Evolutionary conservation across 2,888 invertebrate species (phyloP).

Genomic region (Apotomis turbidana): DNA sequence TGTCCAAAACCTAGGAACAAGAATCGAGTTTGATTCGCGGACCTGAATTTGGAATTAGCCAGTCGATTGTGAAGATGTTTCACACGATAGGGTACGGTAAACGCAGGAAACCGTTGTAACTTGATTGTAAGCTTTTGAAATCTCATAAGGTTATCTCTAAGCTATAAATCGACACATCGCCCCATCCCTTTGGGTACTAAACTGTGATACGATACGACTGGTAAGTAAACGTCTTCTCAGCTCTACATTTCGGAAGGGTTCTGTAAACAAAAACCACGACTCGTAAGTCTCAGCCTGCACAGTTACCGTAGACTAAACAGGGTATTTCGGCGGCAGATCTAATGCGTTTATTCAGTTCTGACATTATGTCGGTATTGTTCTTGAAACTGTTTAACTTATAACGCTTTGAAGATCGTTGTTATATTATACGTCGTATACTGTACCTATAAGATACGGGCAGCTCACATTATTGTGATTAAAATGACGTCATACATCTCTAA

Average conservation of each 20-base stretch:
- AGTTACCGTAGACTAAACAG: conserved; percentile 70
- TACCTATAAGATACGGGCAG: conserved; percentile 6
- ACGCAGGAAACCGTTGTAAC: conserved; percentile 14
- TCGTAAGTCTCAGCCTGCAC: conserved; percentile 34
- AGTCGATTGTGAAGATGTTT: conserved; percentile 32
- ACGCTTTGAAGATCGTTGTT: conserved; percentile 36
- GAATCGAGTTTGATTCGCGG: conserved; percentile 47
- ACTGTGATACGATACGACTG: conserved; percentile 9
- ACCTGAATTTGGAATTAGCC: conserved; percentile 48
- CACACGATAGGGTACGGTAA: conserved; percentile 39
- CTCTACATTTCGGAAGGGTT: conserved; percentile 59
- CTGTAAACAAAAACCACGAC: conserved; percentile 60
- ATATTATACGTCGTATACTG: conserved; percentile 14
- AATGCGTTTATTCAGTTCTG: conserved; percentile 57
- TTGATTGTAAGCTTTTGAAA: conserved; percentile 4
- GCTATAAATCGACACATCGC: not conserved
- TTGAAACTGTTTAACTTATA: conserved; percentile 35
- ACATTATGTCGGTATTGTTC: conserved; percentile 41
- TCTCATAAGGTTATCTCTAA: not conserved
- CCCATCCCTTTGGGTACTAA: conserved; percentile 1
- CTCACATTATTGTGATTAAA: conserved; percentile 27
- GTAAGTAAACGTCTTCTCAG: conserved; percentile 46
- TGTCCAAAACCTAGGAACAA: conserved; percentile 29
- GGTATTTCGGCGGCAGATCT: conserved; percentile 57
- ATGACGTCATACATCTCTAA: conserved; percentile 11